Conservation (phyloP, 2,797 vertebrate genomes). For the Eospalax fontanierii region DNA sequence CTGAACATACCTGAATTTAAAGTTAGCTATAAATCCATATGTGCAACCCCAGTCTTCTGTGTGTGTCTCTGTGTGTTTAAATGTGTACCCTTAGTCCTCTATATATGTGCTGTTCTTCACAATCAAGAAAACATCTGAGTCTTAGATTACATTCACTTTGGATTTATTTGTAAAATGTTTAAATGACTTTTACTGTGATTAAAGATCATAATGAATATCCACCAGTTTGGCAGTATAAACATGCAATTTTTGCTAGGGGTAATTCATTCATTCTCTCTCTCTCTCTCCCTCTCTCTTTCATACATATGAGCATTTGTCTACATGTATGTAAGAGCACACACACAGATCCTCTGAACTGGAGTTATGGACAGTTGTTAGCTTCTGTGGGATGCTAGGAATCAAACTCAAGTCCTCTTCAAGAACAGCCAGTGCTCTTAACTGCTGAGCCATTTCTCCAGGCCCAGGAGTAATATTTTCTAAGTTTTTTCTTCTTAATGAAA, state of each 20-base stretch:
- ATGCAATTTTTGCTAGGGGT: conserved; percentile 1
- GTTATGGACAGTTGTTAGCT: no score
- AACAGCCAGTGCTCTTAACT: no score
- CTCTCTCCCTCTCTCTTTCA: no score
- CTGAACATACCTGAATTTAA: background rate
- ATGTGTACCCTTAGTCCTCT: background rate
- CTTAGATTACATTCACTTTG: background rate
- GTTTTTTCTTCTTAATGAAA: conserved; percentile 15
- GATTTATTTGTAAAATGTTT: background rate
- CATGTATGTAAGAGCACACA: no score
- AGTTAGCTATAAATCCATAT: background rate
- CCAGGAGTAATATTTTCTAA: conserved; percentile 25
- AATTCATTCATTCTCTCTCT: no score
- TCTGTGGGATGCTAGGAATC: no score
- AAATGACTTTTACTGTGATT: background rate
- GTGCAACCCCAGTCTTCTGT: no score
- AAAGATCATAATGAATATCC: background rate
- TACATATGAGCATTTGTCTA: no score
- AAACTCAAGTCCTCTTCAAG: no score
- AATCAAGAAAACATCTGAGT: background rate
- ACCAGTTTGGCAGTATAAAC: background rate
- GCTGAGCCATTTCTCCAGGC: no score
- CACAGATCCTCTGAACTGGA: no score
- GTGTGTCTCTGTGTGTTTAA: no score
- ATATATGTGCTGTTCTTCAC: background rate